phyloP scores from a whole-genome alignment of 2,888 invertebrate genomes.

The Yponomeuta evonymella region DNA sequence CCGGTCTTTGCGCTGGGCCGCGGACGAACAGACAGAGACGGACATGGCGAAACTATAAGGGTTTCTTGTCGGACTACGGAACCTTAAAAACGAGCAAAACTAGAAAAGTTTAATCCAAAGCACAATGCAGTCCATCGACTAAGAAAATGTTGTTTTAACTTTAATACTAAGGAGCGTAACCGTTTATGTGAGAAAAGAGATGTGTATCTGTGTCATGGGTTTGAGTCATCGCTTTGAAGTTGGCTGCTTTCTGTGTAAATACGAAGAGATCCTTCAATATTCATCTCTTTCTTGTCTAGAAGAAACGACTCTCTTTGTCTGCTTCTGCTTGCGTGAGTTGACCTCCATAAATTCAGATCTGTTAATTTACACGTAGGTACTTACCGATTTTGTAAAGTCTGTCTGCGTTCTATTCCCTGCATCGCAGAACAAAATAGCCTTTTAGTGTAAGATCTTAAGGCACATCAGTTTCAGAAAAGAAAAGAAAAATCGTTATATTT shows the following conservation, averaged over 20 bases:
- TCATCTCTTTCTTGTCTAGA: conserved; percentile 44
- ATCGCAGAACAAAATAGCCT: neutral
- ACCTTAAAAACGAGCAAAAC: too few species aligned
- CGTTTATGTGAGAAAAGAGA: neutral
- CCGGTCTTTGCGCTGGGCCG: too few species aligned
- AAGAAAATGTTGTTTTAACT: too few species aligned
- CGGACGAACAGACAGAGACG: too few species aligned
- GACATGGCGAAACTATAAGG: too few species aligned
- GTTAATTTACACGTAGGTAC: conserved; percentile 56
- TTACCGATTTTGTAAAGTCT: conserved; percentile 28
- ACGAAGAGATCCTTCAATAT: conserved; percentile 36
- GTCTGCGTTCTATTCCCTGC: neutral
- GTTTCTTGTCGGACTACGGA: too few species aligned
- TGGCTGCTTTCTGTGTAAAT: conserved; percentile 36
- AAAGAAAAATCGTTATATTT: too few species aligned
- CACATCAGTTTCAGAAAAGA: neutral
- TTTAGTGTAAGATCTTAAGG: neutral
- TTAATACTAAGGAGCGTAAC: too few species aligned
- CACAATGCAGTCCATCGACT: too few species aligned
- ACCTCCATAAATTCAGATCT: conserved; percentile 42
- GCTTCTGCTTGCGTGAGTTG: conserved; percentile 38
- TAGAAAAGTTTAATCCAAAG: too few species aligned
- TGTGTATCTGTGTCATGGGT: conserved; percentile 31
- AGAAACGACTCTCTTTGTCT: conserved; percentile 41
- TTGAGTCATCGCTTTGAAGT: conserved; percentile 55